Conservation (phyloP, 2,113 vertebrate species). For the Xenopus borealis region DNA sequence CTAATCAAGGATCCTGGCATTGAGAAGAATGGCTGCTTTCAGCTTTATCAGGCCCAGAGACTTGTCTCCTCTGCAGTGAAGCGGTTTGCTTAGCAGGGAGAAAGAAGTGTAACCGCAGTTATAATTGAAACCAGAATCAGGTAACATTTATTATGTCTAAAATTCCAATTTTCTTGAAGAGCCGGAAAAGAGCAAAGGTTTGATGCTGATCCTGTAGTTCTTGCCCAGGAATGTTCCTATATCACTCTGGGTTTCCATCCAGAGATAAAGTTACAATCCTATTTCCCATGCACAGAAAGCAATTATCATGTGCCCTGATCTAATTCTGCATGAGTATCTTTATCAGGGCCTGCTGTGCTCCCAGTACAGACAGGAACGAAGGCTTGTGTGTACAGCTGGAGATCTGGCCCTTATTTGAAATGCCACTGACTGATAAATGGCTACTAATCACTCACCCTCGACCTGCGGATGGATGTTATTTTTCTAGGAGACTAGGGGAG, state of each 20-base stretch:
- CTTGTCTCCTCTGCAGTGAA: too few relatives aligned
- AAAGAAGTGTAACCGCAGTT: too few relatives aligned
- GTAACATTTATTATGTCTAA: not conserved
- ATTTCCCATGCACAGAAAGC: not conserved
- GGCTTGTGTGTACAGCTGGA: constrained; percentile 46
- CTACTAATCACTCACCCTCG: constrained; percentile 22
- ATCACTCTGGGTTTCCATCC: not conserved
- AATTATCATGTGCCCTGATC: constrained; percentile 16
- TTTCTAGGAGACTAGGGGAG: constrained; percentile 6
- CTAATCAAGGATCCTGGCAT: too few relatives aligned
- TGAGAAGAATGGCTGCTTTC: too few relatives aligned
- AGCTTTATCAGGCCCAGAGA: too few relatives aligned
- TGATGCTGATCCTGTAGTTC: not conserved
- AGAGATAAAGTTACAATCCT: constrained; percentile 16
- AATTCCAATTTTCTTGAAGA: not conserved
- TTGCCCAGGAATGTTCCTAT: not conserved
- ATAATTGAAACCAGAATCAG: not conserved
- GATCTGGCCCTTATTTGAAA: constrained; percentile 31
- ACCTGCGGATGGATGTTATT: constrained; percentile 6
- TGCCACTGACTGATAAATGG: not conserved
- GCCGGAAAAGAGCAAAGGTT: not conserved
- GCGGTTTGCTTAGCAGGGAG: too few relatives aligned
- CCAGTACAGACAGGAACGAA: not conserved
- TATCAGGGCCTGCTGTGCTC: constrained; percentile 47
- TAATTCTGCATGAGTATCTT: constrained; percentile 23